Base-by-base conservation (phyloP, 2,113 vertebrate genomes). In the Gallinago undulata region DNA sequence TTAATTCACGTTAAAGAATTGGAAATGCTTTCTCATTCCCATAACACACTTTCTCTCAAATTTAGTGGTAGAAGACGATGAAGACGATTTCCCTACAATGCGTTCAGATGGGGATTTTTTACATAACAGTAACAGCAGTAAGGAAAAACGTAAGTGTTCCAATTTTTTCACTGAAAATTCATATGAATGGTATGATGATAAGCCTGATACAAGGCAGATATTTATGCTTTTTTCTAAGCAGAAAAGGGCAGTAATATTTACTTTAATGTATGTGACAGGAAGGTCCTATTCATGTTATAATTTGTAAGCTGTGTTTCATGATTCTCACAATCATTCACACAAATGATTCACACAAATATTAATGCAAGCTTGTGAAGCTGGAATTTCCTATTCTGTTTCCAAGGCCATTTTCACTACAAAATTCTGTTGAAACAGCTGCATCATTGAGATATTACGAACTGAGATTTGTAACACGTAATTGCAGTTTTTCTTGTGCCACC, bases 21-120 rank as follows among this genome's bases (percentile, higher is more conserved):
- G 23, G 28, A 72, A 67, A 72, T 67, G 2, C 19, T 66, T 92
- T 89, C 39, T 68, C 31, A 75, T 13, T 68, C 13, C 15, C 0
- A 0, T 92, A 62, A 94, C 30, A 69, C 11, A 11, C 19, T 93
- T 9, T 98, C 35, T 97, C 84, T 92, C 93, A 60, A 82, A 96
- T 98, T 84, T 95, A 99, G 99, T 99, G 55, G 98, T 99, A 93
- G 99, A 99, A 97, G 99, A 99, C 51, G 99, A 99, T 94, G 99
- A 99, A 97, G 99, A 99, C 60, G 99, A 99, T 91, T 99, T 99
- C 74, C 98, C 99, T 81, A 98, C 97, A 69, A 96, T 98, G 68
- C 98, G 99, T 41, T 95, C 98, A 14, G 99, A 99, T 77, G 98
- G 99, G 10, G 99, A 99, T 35, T 99, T 99, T 97, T 96, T 99